Percentiles rank a stretch among this genome's conserved stretches.
Evolutionary conservation across 1,140 invertebrate genomes (phyloP).

Genomic region (Cotesia chilonis): DNA sequence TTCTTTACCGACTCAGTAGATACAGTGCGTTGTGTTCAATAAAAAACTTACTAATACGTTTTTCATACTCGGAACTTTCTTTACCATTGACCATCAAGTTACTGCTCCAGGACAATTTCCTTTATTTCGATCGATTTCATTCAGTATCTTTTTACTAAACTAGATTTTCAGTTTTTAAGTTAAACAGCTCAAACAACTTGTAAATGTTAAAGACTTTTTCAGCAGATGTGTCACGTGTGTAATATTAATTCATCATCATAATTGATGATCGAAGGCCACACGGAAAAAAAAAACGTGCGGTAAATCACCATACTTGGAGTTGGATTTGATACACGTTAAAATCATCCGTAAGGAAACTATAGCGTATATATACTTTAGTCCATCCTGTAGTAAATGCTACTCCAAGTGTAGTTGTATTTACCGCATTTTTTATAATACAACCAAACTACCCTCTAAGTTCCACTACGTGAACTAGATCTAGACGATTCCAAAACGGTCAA

Average conservation of each 20-base stretch:
- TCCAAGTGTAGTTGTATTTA: too few species aligned
- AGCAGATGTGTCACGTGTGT: not conserved
- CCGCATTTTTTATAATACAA: not conserved
- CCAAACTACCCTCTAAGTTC: slow-evolving; percentile 17
- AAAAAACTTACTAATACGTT: too few species aligned
- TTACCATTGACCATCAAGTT: not conserved
- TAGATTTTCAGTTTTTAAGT: too few species aligned
- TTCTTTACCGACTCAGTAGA: not conserved
- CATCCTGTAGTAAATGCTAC: too few species aligned
- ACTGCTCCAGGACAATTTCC: too few species aligned
- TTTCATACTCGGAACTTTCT: not conserved
- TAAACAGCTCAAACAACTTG: not conserved
- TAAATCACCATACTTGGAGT: too few species aligned
- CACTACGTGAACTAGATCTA: slow-evolving; percentile 33
- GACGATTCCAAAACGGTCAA: slow-evolving; percentile 25
- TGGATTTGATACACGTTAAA: too few species aligned
- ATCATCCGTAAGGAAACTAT: too few species aligned
- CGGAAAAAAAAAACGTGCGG: too few species aligned
- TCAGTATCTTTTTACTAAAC: too few species aligned
- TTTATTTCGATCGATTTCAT: too few species aligned
- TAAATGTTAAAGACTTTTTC: not conserved
- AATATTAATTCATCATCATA: slow-evolving; percentile 7
- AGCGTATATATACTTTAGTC: too few species aligned
- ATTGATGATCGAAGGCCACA: slow-evolving; percentile 10
- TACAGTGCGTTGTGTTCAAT: not conserved